Evolutionary conservation across 1,140 invertebrate genomes (phyloP).

Genomic region (Lineus longissimus): DNA sequence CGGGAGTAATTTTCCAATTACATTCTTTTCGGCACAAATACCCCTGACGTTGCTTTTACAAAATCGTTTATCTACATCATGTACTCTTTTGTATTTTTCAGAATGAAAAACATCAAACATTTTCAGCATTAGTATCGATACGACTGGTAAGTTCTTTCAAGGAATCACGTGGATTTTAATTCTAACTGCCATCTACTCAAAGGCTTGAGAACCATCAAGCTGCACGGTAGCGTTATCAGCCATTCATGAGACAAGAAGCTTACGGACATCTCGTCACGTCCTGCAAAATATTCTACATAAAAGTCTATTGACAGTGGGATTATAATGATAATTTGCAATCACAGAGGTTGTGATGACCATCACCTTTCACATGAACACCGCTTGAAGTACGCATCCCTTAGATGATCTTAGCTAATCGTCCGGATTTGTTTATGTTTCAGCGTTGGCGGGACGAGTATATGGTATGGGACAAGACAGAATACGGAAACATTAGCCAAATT

Average conservation of each 20-base stretch:
- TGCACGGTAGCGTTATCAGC: too few species aligned
- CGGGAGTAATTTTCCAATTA: too few species aligned
- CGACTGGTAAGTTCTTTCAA: conserved; percentile 17
- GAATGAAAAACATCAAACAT: conserved; percentile 22
- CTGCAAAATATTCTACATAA: neutral
- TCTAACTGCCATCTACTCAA: too few species aligned
- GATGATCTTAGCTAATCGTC: neutral
- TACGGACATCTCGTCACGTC: neutral
- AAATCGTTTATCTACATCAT: too few species aligned
- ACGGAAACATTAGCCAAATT: conserved; percentile 7
- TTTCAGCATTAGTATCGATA: conserved; percentile 16
- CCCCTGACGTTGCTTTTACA: too few species aligned
- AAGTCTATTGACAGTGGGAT: neutral
- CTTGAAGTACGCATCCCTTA: neutral
- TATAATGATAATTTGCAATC: neutral
- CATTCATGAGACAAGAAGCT: neutral
- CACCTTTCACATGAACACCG: neutral
- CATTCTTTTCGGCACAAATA: too few species aligned
- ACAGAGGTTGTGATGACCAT: neutral
- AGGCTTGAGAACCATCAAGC: too few species aligned
- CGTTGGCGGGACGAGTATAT: conserved; percentile 5
- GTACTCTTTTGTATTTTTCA: conserved; percentile 10
- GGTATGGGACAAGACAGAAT: conserved; percentile 12
- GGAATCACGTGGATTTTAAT: too few species aligned
- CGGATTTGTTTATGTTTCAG: neutral